A percentile compares a stretch with the other conserved stretches of the same genome.
phyloP scores from a whole-genome alignment of 2,888 invertebrate species.

The Trichopria drosophilae region DNA sequence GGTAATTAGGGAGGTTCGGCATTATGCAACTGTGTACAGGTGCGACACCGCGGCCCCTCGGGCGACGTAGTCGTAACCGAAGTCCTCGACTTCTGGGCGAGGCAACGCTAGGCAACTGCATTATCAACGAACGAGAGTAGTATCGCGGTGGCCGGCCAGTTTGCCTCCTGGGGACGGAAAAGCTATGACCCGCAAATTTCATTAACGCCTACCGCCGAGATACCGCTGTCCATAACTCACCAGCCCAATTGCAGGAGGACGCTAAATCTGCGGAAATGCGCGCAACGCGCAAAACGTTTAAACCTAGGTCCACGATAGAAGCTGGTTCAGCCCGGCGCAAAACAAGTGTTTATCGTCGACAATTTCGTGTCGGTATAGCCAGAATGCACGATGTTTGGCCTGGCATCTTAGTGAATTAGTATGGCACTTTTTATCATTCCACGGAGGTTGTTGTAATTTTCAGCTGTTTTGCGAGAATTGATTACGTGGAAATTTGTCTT shows the following conservation, averaged over 20 bases:
- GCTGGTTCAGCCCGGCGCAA: too few relatives aligned
- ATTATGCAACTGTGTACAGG: too few relatives aligned
- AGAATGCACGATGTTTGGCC: too few relatives aligned
- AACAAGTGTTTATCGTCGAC: too few relatives aligned
- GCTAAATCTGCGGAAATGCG: conserved; percentile 18
- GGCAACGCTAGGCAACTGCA: conserved; percentile 38
- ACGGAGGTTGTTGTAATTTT: too few relatives aligned
- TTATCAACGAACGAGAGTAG: conserved; percentile 39
- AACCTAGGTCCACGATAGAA: too few relatives aligned
- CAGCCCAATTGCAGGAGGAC: conserved; percentile 31
- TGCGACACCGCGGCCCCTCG: background rate
- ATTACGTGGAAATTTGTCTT: too few relatives aligned
- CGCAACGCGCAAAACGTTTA: conserved; percentile 22
- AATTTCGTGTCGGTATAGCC: too few relatives aligned
- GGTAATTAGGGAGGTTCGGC: too few relatives aligned
- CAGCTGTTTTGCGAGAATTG: too few relatives aligned
- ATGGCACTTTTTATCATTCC: too few relatives aligned
- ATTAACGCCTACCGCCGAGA: conserved; percentile 50
- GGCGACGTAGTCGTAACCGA: background rate
- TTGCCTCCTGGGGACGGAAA: conserved; percentile 43
- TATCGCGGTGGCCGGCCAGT: conserved; percentile 24
- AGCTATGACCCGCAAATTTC: conserved; percentile 52
- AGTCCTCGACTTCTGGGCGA: conserved; percentile 18
- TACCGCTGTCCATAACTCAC: conserved; percentile 44
- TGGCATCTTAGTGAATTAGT: too few relatives aligned